Base-by-base conservation (phyloP, 2,888 invertebrate species). In the Philhelius pedissequus region DNA sequence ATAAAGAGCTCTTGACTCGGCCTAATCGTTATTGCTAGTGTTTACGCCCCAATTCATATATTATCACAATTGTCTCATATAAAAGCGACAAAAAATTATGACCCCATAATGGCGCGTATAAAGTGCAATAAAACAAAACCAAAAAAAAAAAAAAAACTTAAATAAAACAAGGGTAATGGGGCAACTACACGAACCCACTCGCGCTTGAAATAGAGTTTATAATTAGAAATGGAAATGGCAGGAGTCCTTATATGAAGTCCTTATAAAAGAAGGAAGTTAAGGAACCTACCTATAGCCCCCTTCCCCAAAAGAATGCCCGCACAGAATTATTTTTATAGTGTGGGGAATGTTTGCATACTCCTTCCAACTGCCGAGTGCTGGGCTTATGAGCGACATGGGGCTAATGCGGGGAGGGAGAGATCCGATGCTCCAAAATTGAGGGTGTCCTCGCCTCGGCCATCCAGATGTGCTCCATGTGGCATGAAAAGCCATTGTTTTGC, bases 31-130 rank as follows among this genome's bases (percentile, higher is more conserved):
- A 82, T 77, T 71, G 77, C 73, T 45, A 35, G 73, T 82, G 71
- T 82, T 82, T 77, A 77, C 56, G 78, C 73, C 83, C 64, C 79
- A 62, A 79, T 70, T 64, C 83, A 79, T 79, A 83, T 83, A 83
- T 83, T 83, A 79, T 83, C 83, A 83, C 83, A 83, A 83, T 83
- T 83, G 78, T 83, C 83, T 83, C 83, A 66, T 83, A 83, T 78
- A 32, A 64, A 78, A 78, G 74, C 78, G 78, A 74, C 83, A 70
- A 56, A 78, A 78, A 43, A 45, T 78, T 83, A 83, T 54, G 78
- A 56, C 69, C 73, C 64, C 78, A 79, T 83, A 78, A 78, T 78
- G 73, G 64, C 78, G 62, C 82, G 68, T 78, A 74, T 83, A 66
- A 74, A 75, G 69, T 75, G 83, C 83, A 83, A 66, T 64, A 64